These are phyloP conservation scores for Eristalis pertinax DNA, from an alignment of 2,888 invertebrate species.

Conservation along the genomic window DNA sequence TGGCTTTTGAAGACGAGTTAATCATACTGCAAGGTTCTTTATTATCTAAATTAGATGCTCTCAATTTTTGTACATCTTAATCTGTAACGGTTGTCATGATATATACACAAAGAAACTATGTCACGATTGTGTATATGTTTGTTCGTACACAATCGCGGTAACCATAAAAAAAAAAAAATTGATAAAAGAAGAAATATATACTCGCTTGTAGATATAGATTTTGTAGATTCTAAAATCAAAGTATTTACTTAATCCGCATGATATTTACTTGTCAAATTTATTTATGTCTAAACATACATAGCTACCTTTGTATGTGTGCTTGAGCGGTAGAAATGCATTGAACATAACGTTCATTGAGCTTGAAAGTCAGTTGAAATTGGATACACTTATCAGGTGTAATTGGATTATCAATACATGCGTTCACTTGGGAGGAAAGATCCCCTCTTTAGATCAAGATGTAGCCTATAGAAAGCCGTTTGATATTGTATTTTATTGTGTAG, in stretches of 20 bases:
- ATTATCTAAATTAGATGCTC: conserved; percentile 15
- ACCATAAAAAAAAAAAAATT: not conserved
- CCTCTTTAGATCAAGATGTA: not conserved
- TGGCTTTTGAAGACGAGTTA: conserved; percentile 10
- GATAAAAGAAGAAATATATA: not conserved
- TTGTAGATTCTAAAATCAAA: not conserved
- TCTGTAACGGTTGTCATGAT: conserved; percentile 15
- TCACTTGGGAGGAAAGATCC: not conserved
- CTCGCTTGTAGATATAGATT: not conserved
- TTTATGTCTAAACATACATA: not conserved
- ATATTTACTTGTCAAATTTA: not conserved
- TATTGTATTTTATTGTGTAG: not conserved
- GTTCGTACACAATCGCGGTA: not conserved
- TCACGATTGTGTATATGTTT: not conserved
- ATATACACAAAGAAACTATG: not conserved
- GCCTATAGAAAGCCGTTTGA: not conserved
- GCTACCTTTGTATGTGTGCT: not conserved
- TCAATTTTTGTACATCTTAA: conserved; percentile 21
- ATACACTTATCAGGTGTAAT: not conserved
- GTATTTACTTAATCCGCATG: not conserved
- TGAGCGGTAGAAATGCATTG: not conserved
- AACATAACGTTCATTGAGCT: not conserved
- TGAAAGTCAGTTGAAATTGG: not conserved
- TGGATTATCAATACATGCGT: not conserved
- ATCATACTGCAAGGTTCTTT: conserved; percentile 15